phyloP scores from a whole-genome alignment of 2,797 vertebrate genomes.

The Liasis olivaceus region DNA sequence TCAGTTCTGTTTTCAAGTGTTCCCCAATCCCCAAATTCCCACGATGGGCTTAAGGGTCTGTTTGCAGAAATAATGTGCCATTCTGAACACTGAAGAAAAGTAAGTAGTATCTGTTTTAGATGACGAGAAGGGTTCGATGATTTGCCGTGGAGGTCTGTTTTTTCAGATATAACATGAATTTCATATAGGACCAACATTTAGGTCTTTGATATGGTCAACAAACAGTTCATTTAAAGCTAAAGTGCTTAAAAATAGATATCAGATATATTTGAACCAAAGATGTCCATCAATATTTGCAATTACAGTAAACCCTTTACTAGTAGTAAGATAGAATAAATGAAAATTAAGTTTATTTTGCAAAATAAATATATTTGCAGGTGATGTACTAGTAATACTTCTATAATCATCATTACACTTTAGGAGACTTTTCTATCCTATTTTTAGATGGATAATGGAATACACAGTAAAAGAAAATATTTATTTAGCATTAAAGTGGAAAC shows the following conservation, averaged over 20 bases:
- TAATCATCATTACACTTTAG: not conserved
- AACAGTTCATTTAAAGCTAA: not conserved
- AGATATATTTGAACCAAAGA: not conserved
- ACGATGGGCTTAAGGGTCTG: not conserved
- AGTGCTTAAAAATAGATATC: not conserved
- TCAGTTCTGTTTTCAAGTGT: not conserved
- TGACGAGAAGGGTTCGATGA: not conserved
- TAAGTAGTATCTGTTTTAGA: not conserved
- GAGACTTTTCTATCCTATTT: not conserved
- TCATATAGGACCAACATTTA: not conserved
- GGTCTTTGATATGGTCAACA: not conserved
- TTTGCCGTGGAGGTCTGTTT: not conserved
- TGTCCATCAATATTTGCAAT: not conserved
- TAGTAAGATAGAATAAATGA: not conserved
- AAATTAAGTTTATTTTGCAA: not conserved
- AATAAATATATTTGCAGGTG: not conserved
- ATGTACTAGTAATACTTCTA: not conserved
- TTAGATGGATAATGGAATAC: not conserved
- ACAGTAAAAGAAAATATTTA: not conserved
- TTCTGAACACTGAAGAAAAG: not conserved
- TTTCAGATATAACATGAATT: not conserved
- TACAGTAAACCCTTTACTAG: not conserved
- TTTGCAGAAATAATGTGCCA: not conserved
- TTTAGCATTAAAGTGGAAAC: not conserved
- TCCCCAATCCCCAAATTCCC: not conserved